A percentile compares a stretch with the other conserved stretches of the same genome.
phyloP scores from a whole-genome alignment of 2,888 invertebrate genomes.

The Metacarcinus magister region DNA sequence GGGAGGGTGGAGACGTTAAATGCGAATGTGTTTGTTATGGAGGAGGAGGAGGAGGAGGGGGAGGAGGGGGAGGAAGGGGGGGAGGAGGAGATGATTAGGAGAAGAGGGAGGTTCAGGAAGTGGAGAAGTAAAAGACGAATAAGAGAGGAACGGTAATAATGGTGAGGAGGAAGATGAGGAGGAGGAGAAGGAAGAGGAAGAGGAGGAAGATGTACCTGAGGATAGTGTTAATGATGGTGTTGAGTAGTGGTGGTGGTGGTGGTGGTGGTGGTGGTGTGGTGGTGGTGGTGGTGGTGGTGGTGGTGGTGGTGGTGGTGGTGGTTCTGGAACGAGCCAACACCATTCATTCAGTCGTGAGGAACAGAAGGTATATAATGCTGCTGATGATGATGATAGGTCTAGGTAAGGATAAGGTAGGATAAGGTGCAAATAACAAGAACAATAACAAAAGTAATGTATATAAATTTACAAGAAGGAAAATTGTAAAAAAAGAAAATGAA shows the following conservation, averaged over 20 bases:
- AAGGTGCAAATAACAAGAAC: too few relatives aligned
- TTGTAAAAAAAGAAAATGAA: too few relatives aligned
- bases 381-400: neutral
- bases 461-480: too few relatives aligned
- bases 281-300: conserved; percentile 6
- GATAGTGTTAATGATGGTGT: conserved; percentile 6
- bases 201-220: neutral
- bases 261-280: neutral
- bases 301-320: too few relatives aligned
- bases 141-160: neutral
- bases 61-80: neutral
- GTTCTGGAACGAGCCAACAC: too few relatives aligned
- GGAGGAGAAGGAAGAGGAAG: neutral
- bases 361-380: too few relatives aligned
- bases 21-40: conserved; percentile 14
- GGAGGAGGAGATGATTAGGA: neutral
- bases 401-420: too few relatives aligned
- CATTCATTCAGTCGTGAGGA: too few relatives aligned
- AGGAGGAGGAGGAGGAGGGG: neutral
- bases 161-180: neutral
- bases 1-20: neutral
- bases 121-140: neutral
- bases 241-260: neutral
- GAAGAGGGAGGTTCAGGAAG: neutral
- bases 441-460: too few relatives aligned